These are phyloP conservation scores for Melinopterus prodromus DNA, from an alignment of 2,888 invertebrate species.

Conservation along the genomic window DNA sequence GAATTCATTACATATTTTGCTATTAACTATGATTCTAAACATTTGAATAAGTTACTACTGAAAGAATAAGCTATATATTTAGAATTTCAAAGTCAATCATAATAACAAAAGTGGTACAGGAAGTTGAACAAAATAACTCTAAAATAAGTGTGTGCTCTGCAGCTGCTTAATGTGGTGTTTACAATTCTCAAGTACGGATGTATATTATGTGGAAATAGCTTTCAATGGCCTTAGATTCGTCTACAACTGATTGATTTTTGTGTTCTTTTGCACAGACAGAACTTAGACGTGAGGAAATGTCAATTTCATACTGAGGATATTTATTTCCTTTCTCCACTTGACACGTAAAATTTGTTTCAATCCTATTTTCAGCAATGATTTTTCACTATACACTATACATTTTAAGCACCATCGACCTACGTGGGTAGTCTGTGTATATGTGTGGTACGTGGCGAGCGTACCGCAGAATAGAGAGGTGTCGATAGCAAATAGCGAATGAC, in stretches of 20 bases:
- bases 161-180: neutral
- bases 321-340: neutral
- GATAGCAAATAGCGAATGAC: constrained; percentile 29
- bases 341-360: neutral
- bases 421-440: neutral
- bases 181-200: neutral
- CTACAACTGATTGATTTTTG: neutral
- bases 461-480: constrained; percentile 18
- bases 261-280: neutral
- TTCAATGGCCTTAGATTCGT: neutral
- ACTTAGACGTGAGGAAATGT: neutral
- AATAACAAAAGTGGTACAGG: neutral
- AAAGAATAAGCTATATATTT: too few species aligned
- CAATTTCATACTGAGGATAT: neutral
- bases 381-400: neutral
- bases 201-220: neutral
- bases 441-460: neutral
- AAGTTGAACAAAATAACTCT: neutral
- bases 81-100: too few species aligned
- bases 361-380: neutral
- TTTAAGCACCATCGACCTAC: neutral
- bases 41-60: too few species aligned
- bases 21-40: too few species aligned
- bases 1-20: too few species aligned
- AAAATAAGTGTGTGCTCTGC: neutral